These are phyloP conservation scores for Percopsis transmontana DNA, from an alignment of 2,113 vertebrate species.

Conservation along the genomic window DNA sequence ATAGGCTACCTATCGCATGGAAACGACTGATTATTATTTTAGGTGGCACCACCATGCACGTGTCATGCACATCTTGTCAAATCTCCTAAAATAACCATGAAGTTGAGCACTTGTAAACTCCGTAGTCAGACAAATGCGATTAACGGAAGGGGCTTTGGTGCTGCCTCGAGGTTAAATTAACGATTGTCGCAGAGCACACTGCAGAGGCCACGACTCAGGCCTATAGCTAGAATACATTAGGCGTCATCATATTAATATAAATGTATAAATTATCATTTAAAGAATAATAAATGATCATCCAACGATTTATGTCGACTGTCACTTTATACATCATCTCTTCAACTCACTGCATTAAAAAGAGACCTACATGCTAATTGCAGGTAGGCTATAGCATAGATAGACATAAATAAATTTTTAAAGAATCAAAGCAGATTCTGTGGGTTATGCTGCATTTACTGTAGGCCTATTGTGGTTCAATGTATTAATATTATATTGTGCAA, in stretches of 20 bases:
- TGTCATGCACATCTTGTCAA: too few species aligned
- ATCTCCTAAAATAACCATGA: constrained; percentile 73
- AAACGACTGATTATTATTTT: neutral
- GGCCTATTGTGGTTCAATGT: too few species aligned
- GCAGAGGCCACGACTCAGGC: neutral
- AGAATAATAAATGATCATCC: too few species aligned
- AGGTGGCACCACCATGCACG: constrained; percentile 8
- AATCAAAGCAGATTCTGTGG: too few species aligned
- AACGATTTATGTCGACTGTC: too few species aligned
- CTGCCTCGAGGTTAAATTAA: constrained; percentile 56
- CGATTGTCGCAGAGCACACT: constrained; percentile 37
- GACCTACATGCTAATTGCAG: constrained; percentile 2
- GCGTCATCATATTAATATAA: neutral
- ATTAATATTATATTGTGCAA: too few species aligned
- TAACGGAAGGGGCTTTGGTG: constrained; percentile 67
- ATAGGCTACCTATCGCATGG: too few species aligned
- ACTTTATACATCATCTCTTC: too few species aligned
- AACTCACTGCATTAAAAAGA: neutral
- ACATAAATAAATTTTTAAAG: too few species aligned
- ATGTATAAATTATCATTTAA: neutral
- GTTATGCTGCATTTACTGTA: too few species aligned
- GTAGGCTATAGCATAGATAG: neutral
- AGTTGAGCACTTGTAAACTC: constrained; percentile 66
- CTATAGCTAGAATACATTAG: neutral
- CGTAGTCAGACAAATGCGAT: constrained; percentile 77